These are phyloP conservation scores for Vulpes lagopus DNA, from an alignment of 2,113 vertebrate species.

Conservation along the genomic window DNA sequence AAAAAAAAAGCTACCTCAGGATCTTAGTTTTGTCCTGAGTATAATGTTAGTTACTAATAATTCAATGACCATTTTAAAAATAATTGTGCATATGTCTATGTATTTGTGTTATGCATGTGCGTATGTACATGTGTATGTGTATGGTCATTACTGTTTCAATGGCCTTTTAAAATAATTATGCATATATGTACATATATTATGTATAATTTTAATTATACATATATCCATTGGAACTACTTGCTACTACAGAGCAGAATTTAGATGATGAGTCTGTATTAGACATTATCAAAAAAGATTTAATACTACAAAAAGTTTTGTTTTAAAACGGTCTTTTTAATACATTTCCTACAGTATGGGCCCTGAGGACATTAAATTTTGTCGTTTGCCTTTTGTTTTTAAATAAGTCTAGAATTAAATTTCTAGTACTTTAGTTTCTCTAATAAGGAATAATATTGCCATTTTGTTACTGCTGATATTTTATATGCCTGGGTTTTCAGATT, in stretches of 20 bases:
- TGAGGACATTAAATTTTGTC: background rate
- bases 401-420: constrained; percentile 7
- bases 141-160: background rate
- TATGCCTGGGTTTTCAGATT: constrained; percentile 40
- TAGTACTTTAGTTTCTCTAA: background rate
- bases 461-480: background rate
- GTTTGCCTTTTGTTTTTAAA: constrained; percentile 8
- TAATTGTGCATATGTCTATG: background rate
- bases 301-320: constrained; percentile 14
- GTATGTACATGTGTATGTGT: no score
- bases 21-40: constrained; percentile 29
- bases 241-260: constrained; percentile 34
- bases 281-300: constrained; percentile 33
- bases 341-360: background rate
- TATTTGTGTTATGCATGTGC: background rate
- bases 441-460: background rate
- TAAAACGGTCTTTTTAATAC: background rate
- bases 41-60: background rate
- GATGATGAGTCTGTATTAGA: background rate
- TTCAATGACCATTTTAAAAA: background rate
- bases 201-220: background rate
- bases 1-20: constrained; percentile 17
- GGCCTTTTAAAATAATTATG: background rate
- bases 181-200: background rate
- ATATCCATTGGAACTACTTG: background rate